These are phyloP conservation scores for Pseudachorutes palmiensis DNA, from an alignment of 1,140 invertebrate genomes.

Conservation along the genomic window DNA sequence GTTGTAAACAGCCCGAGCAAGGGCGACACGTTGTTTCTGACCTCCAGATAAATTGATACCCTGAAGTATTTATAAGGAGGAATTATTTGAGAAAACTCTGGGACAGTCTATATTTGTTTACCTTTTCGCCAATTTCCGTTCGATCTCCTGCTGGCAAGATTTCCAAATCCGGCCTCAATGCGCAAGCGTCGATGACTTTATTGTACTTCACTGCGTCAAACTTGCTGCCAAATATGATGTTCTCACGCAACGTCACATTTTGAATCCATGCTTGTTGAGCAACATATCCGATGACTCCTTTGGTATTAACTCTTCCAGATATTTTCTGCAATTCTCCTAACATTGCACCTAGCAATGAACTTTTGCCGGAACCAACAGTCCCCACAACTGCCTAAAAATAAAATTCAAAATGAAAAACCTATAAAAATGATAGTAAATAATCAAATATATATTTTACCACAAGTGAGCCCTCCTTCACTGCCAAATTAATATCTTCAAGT, in stretches of 20 bases:
- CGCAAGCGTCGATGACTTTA: conserved; percentile 43
- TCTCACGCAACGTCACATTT: conserved; percentile 50
- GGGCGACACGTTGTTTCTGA: conserved; percentile 55
- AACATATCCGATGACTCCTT: conserved; percentile 46
- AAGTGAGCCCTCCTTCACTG: conserved; percentile 42
- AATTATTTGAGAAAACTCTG: not conserved
- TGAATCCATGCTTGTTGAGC: conserved; percentile 52
- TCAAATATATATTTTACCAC: too few species aligned
- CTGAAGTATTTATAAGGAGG: conserved; percentile 44
- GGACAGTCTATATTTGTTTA: conserved; percentile 6
- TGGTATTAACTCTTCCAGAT: conserved; percentile 43
- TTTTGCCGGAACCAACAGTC: conserved; percentile 52
- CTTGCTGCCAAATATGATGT: conserved; percentile 46
- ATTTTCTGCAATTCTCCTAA: conserved; percentile 48
- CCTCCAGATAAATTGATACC: conserved; percentile 58
- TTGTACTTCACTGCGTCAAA: conserved; percentile 42
- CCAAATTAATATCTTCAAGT: conserved; percentile 41
- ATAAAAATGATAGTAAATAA: too few species aligned
- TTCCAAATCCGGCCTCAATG: conserved; percentile 44
- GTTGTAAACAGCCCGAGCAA: conserved; percentile 52
- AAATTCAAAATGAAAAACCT: not conserved
- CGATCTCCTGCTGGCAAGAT: conserved; percentile 43
- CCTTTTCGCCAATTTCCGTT: conserved; percentile 45
- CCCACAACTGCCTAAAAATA: conserved; percentile 46
- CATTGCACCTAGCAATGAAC: conserved; percentile 49